phyloP scores from a whole-genome alignment of 2,797 vertebrate genomes.

The Premnoplex brunnescens region DNA sequence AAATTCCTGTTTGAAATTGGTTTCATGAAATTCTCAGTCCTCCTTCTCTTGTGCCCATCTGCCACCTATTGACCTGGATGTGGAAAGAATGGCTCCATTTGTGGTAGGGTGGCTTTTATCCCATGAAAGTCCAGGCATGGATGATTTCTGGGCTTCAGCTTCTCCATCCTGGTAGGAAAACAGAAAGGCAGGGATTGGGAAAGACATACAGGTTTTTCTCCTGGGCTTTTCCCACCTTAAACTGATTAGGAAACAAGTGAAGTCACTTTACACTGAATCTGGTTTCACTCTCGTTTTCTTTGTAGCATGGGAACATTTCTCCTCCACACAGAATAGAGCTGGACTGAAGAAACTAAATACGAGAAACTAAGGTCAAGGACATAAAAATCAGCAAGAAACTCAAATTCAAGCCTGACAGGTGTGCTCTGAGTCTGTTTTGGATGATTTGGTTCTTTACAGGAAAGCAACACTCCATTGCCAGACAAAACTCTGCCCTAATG shows the following conservation, averaged over 20 bases:
- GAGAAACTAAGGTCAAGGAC: not conserved
- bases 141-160: not conserved
- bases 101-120: not conserved
- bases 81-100: not conserved
- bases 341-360: not conserved
- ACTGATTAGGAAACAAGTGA: not conserved
- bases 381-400: not conserved
- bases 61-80: not conserved
- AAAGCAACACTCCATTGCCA: accelerated
- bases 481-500: not conserved
- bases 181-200: accelerated
- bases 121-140: not conserved
- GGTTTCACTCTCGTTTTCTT: not conserved
- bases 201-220: not conserved
- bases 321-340: not conserved
- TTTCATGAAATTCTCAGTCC: constrained; percentile 4
- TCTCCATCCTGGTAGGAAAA: not conserved
- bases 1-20: not conserved
- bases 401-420: not conserved
- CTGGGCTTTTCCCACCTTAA: not conserved
- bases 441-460: not conserved
- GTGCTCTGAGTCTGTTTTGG: not conserved
- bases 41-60: not conserved
- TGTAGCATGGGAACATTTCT: not conserved
- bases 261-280: not conserved